These are phyloP conservation scores for Sipunculus nudus DNA, from an alignment of 2,888 invertebrate genomes.

Conservation along the genomic window DNA sequence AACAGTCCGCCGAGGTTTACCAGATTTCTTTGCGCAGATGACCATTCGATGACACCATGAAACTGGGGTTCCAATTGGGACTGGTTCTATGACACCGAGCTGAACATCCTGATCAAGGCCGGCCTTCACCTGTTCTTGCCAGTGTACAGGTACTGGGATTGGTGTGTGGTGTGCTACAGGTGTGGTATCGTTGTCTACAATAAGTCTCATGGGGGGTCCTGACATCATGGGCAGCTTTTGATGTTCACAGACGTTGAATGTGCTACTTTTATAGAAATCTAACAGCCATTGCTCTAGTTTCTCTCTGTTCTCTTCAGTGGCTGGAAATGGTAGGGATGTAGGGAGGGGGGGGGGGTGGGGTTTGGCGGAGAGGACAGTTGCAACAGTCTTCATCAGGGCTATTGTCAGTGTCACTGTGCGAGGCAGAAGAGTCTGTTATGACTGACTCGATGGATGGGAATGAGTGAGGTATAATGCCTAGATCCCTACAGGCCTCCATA, in stretches of 20 bases:
- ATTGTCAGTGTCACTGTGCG: no score
- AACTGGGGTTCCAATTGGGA: conserved; percentile 16
- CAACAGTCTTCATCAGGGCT: no score
- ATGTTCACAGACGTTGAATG: conserved; percentile 30
- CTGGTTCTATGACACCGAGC: conserved; percentile 29
- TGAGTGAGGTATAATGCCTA: conserved; percentile 39
- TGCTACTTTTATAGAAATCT: conserved; percentile 21
- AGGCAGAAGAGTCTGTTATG: no score
- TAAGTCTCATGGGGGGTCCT: conserved; percentile 25
- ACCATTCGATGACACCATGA: conserved; percentile 31
- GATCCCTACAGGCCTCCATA: conserved; percentile 40
- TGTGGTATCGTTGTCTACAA: conserved; percentile 21
- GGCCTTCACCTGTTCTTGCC: conserved; percentile 27
- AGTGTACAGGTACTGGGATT: conserved; percentile 29
- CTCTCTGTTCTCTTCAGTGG: conserved; percentile 18
- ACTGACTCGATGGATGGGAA: conserved; percentile 37
- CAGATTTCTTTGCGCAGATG: conserved; percentile 32
- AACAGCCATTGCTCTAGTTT: conserved; percentile 20
- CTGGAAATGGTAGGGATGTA: conserved; percentile 21
- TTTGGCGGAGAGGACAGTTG: conserved; percentile 10
- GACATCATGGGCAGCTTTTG: conserved; percentile 25
- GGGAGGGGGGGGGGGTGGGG: conserved; percentile 24
- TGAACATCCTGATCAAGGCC: conserved; percentile 27
- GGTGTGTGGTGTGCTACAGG: conserved; percentile 28
- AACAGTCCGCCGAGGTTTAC: conserved; percentile 41